phyloP scores from a whole-genome alignment of 2,797 vertebrate genomes.

The Platyrinchus mystaceus region DNA sequence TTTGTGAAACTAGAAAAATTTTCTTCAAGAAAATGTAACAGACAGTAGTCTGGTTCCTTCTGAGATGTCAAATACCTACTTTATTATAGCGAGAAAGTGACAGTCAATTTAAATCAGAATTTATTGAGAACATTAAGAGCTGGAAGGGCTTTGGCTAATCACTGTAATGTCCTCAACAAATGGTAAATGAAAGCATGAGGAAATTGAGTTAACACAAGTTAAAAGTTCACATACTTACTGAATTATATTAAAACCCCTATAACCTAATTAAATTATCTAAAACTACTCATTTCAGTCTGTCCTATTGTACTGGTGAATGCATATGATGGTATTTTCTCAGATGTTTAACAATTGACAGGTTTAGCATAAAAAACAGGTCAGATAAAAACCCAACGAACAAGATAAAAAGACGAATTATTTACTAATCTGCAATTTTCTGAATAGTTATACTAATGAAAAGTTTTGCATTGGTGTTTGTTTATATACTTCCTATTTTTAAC shows the following conservation, averaged over 20 bases:
- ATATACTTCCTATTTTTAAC: background rate
- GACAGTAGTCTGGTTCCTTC: slow-evolving; percentile 50
- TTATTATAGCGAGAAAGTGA: slow-evolving; percentile 80
- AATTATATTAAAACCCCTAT: slow-evolving; percentile 78
- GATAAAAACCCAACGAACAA: slow-evolving; percentile 41
- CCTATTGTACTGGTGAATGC: slow-evolving; percentile 65
- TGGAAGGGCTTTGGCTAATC: slow-evolving; percentile 82
- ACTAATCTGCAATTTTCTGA: slow-evolving; percentile 30
- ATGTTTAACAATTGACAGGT: slow-evolving; percentile 46
- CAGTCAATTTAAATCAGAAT: slow-evolving; percentile 84
- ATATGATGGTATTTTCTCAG: slow-evolving; percentile 63
- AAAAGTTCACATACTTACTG: slow-evolving; percentile 83
- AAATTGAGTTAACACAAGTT: slow-evolving; percentile 84
- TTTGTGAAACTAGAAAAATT: slow-evolving; percentile 17
- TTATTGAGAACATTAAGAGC: slow-evolving; percentile 82
- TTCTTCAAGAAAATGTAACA: slow-evolving; percentile 55
- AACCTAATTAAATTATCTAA: slow-evolving; percentile 82
- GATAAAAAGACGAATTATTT: slow-evolving; percentile 39
- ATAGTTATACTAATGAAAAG: slow-evolving; percentile 1
- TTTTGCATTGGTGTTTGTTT: slow-evolving; percentile 24
- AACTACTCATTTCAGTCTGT: slow-evolving; percentile 73
- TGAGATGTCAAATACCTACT: slow-evolving; percentile 78
- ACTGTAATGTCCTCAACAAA: slow-evolving; percentile 82
- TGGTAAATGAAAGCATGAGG: slow-evolving; percentile 84
- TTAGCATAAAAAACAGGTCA: slow-evolving; percentile 55